These are phyloP conservation scores for Apis cerana DNA, from an alignment of 1,140 invertebrate genomes.

Conservation along the genomic window DNA sequence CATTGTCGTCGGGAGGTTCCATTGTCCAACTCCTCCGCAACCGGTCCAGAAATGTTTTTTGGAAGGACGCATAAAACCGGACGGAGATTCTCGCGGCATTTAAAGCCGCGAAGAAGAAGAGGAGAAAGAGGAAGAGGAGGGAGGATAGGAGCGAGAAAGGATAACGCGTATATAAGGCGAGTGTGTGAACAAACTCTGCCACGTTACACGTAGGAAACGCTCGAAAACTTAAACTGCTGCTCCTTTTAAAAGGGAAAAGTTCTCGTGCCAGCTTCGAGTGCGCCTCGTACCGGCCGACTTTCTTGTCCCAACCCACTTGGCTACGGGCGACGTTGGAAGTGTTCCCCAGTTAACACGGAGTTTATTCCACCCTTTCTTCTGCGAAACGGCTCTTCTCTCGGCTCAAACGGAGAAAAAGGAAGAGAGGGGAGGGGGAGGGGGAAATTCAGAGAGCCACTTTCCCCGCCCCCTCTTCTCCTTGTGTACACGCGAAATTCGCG, in stretches of 20 bases:
- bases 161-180: constrained; percentile 10
- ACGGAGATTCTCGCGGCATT: background rate
- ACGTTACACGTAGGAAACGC: constrained; percentile 34
- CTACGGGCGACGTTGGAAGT: constrained; percentile 15
- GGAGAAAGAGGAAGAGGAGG: background rate
- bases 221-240: constrained; percentile 51
- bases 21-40: background rate
- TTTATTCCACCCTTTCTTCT: constrained; percentile 37
- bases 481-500: constrained; percentile 18
- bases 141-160: background rate
- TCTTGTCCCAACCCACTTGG: constrained; percentile 18
- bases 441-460: constrained; percentile 13
- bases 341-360: constrained; percentile 42
- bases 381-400: background rate
- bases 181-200: constrained; percentile 47
- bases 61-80: background rate
- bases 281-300: constrained; percentile 19
- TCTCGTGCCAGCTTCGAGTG: constrained; percentile 1
- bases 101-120: background rate
- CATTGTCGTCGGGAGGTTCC: background rate
- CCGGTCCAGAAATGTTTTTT: background rate
- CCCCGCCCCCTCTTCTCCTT: no score
- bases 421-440: background rate
- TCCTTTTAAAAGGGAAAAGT: constrained; percentile 32
- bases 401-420: no score